Evolutionary conservation across 2,113 vertebrate species (phyloP).

Genomic region (Sinocyclocheilus maitianheensis): DNA sequence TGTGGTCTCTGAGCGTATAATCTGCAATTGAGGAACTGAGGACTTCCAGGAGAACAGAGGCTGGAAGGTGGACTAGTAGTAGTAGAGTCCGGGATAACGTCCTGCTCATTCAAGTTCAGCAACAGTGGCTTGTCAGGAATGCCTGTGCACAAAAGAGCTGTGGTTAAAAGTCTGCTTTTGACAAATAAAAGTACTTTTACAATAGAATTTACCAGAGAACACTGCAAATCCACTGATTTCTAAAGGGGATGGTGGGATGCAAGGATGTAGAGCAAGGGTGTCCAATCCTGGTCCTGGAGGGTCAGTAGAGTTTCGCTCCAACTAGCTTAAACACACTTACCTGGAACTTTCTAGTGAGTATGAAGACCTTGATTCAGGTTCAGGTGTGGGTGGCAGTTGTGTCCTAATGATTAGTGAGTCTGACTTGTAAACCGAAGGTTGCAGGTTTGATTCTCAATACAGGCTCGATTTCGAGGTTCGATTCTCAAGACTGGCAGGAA

Average conservation of each 20-base stretch:
- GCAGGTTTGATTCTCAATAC: neutral
- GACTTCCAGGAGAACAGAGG: conserved; percentile 62
- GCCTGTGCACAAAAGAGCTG: conserved; percentile 67
- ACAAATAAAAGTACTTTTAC: neutral
- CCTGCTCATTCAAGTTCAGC: conserved; percentile 64
- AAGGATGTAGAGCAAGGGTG: neutral
- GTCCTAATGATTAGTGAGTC: neutral
- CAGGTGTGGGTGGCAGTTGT: neutral
- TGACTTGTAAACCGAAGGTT: neutral
- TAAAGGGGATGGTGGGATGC: neutral
- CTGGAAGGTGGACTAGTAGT: conserved; percentile 65
- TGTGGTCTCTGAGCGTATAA: conserved; percentile 63
- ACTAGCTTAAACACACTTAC: neutral
- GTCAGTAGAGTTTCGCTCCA: neutral
- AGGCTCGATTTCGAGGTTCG: neutral
- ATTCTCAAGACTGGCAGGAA: neutral
- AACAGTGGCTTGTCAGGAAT: conserved; percentile 69
- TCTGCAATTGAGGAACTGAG: conserved; percentile 46
- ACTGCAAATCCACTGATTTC: neutral
- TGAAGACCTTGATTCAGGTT: neutral
- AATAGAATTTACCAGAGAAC: neutral
- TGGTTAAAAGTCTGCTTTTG: neutral
- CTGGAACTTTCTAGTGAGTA: neutral
- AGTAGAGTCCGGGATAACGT: conserved; percentile 68
- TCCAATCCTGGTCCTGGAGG: neutral